Evolutionary conservation across 2,797 vertebrate species (phyloP), one percentile per base, ranked within the genome.

Genomic region (Hoplostethus atlanticus): DNA sequence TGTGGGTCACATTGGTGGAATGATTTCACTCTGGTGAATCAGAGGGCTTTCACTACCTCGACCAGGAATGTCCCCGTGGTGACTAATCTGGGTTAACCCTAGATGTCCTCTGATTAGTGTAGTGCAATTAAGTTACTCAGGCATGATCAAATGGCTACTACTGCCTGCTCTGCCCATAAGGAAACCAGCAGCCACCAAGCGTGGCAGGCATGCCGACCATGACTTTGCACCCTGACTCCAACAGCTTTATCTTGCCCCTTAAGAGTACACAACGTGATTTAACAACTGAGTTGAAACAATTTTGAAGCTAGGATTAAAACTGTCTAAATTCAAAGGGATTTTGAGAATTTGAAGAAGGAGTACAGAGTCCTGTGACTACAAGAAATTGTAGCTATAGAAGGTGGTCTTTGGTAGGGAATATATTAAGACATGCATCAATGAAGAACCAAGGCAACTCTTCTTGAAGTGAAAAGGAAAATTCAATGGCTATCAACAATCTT

Each of bases 1-100:
- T 44, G 65, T 59, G 67, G 17, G 52, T 77, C 53, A 84, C 55
- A 21, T 48, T 42, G 40, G 51, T 64, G 47, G 21, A 21, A 21
- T 73, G 76, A 77, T 82, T 85, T 86, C 76, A 76, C 75, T 66
- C 38, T 83, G 9, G 53, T 72, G 84, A 90, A 77, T 87, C 84
- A 89, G 59, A 76, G 42, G 30, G 16, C 62, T 79, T 80, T 82
- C 72, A 72, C 76, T 73, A 54, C 71, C 62, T 60, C 62, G 25
- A 16, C 75, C 16, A 84, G 46, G 64, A 84, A 72, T 67, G 63
- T 64, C 67, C 25, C 78, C 52, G 60, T 12, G 67, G 71, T 84
- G 87, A 84, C 75, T 84, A 62, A 84, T 62, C 0, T 51, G 55
- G 80, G 83, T 87, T 81, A 83, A 88, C 76, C 83, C 73, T 67